Conservation (phyloP, 2,797 vertebrate species). For the Strix occidentalis region DNA sequence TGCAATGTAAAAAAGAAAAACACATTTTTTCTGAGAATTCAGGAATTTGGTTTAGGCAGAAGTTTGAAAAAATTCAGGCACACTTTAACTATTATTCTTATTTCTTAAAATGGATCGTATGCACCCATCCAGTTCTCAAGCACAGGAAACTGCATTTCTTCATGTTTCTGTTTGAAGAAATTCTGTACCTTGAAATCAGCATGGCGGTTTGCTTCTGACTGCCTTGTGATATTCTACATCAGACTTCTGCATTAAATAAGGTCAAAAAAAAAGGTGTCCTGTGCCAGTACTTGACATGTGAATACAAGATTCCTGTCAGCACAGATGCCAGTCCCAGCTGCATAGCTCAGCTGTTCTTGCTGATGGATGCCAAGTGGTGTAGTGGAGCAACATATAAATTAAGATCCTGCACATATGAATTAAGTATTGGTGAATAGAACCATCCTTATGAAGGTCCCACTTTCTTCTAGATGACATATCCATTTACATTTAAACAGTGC, state of each 20-base stretch:
- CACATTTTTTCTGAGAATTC: not conserved
- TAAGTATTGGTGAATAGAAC: not conserved
- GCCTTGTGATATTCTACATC: not conserved
- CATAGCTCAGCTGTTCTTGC: constrained; percentile 1
- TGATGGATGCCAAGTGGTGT: constrained; percentile 16
- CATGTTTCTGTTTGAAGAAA: not conserved
- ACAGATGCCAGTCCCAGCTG: constrained; percentile 7
- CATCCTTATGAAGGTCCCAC: not conserved
- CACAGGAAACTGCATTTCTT: not conserved
- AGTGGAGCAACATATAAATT: constrained; percentile 9
- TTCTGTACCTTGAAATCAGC: not conserved
- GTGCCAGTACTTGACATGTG: constrained; percentile 5
- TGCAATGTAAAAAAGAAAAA: not conserved
- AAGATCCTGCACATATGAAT: not conserved
- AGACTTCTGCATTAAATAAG: not conserved
- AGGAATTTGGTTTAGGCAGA: not conserved
- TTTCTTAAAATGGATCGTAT: not conserved
- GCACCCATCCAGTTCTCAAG: not conserved
- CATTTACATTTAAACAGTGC: not conserved
- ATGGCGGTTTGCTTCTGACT: not conserved
- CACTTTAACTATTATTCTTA: not conserved
- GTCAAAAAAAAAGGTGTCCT: not conserved
- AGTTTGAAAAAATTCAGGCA: not conserved
- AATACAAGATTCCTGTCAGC: constrained; percentile 19
- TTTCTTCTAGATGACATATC: not conserved